These are phyloP conservation scores for Volucella inflata DNA, from an alignment of 2,888 invertebrate genomes.

Conservation along the genomic window DNA sequence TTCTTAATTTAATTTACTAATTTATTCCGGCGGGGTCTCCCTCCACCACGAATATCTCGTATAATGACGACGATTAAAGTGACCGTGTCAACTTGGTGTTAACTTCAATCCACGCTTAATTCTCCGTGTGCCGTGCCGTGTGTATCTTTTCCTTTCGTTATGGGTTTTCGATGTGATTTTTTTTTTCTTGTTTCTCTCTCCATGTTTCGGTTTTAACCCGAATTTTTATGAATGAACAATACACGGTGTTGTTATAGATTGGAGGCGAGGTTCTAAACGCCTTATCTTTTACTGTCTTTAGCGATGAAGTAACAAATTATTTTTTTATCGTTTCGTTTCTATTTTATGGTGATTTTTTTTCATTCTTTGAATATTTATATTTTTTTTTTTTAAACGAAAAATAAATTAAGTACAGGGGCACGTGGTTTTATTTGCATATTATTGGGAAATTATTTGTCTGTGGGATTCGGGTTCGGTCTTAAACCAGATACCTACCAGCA, in stretches of 20 bases:
- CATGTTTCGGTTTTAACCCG: neutral
- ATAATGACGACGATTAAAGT: neutral
- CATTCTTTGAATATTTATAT: no score
- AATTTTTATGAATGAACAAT: constrained; percentile 61
- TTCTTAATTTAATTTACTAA: constrained; percentile 64
- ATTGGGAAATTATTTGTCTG: no score
- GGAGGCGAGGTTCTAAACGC: constrained; percentile 3
- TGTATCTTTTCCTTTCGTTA: constrained; percentile 11
- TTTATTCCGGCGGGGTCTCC: constrained; percentile 49
- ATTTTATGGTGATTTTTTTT: neutral
- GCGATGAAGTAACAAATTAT: constrained; percentile 16
- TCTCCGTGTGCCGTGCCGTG: neutral
- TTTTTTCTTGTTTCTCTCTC: neutral
- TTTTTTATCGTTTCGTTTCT: neutral
- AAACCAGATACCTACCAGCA: no score
- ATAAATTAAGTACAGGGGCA: no score
- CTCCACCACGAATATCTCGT: constrained; percentile 11
- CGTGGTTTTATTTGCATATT: no score
- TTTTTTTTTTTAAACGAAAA: no score
- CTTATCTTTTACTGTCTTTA: constrained; percentile 4
- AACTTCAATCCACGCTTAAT: constrained; percentile 37
- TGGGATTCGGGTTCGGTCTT: no score
- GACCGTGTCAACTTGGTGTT: constrained; percentile 44
- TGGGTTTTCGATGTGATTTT: neutral
- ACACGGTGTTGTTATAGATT: constrained; percentile 9